A percentile compares a stretch with the other conserved stretches of the same genome.
Conservation (phyloP, 2,888 invertebrate genomes). For the Seladonia tumulorum region DNA sequence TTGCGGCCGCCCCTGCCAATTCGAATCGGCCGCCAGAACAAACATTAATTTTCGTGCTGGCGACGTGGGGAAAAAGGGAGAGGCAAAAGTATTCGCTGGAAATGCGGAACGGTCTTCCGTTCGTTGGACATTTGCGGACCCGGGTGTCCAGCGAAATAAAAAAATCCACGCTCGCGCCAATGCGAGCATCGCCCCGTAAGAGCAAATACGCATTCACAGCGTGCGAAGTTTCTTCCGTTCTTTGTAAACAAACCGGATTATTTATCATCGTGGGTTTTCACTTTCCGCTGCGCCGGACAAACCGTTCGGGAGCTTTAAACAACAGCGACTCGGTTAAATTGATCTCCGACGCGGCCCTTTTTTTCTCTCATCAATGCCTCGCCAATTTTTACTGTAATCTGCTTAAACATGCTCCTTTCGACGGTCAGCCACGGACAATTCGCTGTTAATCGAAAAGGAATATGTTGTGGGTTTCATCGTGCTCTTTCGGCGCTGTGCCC, state of each 20-base stretch:
- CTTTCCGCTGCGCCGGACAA: not conserved
- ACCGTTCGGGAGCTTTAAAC: not conserved
- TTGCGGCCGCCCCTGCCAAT: slow-evolving; percentile 35
- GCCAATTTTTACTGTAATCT: not conserved
- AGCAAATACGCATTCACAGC: slow-evolving; percentile 24
- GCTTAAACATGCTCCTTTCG: no score
- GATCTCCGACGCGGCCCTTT: not conserved
- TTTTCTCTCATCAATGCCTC: not conserved
- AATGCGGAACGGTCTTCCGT: slow-evolving; percentile 61
- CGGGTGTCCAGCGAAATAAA: slow-evolving; percentile 36
- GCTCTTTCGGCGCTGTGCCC: no score
- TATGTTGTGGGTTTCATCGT: not conserved
- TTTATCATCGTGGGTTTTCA: slow-evolving; percentile 8
- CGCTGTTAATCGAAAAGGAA: not conserved
- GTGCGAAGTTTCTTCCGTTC: slow-evolving; percentile 35
- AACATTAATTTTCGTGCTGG: slow-evolving; percentile 61
- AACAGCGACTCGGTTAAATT: not conserved
- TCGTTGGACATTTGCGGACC: slow-evolving; percentile 53
- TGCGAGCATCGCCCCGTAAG: not conserved
- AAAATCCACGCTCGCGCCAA: slow-evolving; percentile 18
- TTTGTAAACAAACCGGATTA: slow-evolving; percentile 28
- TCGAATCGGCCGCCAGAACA: slow-evolving; percentile 50
- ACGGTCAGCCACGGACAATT: no score
- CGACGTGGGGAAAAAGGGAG: slow-evolving; percentile 32
- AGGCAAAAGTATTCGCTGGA: slow-evolving; percentile 55